Base-by-base conservation (phyloP, 2,888 invertebrate species). In the Melanotus villosus region DNA sequence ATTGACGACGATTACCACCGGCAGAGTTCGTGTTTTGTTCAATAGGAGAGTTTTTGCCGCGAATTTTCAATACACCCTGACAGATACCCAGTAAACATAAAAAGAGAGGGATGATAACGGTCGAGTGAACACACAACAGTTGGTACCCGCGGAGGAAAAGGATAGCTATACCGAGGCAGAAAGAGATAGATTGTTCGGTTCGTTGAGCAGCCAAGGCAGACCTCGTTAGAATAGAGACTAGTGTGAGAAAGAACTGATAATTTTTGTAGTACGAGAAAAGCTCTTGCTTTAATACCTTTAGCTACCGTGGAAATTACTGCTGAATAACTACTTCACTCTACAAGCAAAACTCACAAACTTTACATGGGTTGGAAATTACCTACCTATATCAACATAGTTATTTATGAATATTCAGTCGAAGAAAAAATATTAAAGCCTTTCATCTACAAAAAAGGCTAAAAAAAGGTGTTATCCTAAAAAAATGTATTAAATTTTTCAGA, bases 41-140 rank as follows among this genome's bases (percentile, higher is more conserved):
- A 74, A 73, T 66, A 71, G 69, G 47, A 69, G 70, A 70, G 75
- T 77, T 79, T 78, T 77, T 77, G 76, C 76, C 77, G 76, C 74
- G 74, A 76, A 74, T 75, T 78, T 76, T 74, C 74, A 73, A 73
- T 73, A 71, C 66, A 70, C 68, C 65, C 64, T 60, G 59, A 59
- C 32, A 19, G 32, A 63, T 58, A 69, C 68, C 73, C 73, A 69
- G 76, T 78, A 78, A 77, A 77, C 78, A 77, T 71, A 73, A 77
- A 75, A 70, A 73, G 75, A 75, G 75, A 75, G 60, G 65, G 70
- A 58, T 56, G 71, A 71, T 63, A 60, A 68, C 65, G 68, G 68
- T 68, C 54, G 71, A 71, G 62, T 47, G 71, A 65, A 62, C 60
- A 62, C 59, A 71, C 71, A 71, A 68, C 68, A 66, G 65, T 65